Base-by-base conservation (phyloP, 2,113 vertebrate species). In the Peromyscus maniculatus region DNA sequence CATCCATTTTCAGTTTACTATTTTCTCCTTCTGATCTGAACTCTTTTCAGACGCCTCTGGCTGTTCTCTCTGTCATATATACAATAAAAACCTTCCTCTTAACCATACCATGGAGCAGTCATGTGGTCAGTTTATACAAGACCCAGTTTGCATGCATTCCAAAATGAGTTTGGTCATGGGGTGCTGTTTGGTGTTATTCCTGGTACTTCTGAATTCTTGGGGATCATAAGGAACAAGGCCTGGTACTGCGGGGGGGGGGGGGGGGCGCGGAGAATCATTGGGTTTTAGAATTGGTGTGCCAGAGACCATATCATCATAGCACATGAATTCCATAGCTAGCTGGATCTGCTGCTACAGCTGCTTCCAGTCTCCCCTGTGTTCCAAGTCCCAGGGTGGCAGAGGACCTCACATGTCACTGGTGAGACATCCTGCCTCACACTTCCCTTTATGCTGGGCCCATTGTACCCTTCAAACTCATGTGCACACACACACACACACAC, bases 401-500 rank as follows among this genome's bases (percentile, higher is more conserved):
- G 24, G 16, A 72, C 52, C 36, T 43, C 69, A 74, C 15, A n/a
- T 43, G 49, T 1, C 39, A 36, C 36, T 11, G 10, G 67, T 52
- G 72, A 74, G 49, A 79, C 22, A 6, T 33, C n/a, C 15, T 39
- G 17, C 16, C 39, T 74, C 33, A 0, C 15, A 21, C 52, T 43
- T 46, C 39, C 49, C 3, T 39, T 0, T 1, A 80, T 69, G 3
- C 75, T 28, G n/a, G 26, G 71, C 49, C 39, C 57, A 21, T 59
- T 31, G 57, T 43, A 0, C 9, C 11, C 55, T 57, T 39, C 52
- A 7, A n/a, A n/a, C 11, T 19, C 9, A n/a, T 26, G 0, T 31
- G 55, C 36, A 69, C n/a, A 71, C 12, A 59, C 66, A 59, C 26
- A 33, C 11, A 36, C 28, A 59, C 64, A 52, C 19, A 67, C 74